Base-by-base conservation (phyloP, 1,140 invertebrate species). In the Sitobion miscanthi region DNA sequence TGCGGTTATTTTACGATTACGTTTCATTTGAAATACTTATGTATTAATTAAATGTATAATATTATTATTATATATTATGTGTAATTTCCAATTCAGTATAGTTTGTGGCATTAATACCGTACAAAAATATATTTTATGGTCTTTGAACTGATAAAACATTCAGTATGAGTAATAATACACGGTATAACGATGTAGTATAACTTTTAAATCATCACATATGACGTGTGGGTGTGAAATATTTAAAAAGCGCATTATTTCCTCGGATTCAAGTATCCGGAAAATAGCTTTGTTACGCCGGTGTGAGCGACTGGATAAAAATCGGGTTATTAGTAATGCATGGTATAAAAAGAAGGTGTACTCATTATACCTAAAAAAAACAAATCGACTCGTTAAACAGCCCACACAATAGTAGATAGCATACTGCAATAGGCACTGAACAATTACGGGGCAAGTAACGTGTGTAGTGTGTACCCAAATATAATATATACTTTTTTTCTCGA, bases 311-410 rank as follows among this genome's bases (percentile, higher is more conserved):
- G 25, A 82, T 54, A 87, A 87, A 93, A 93, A 93, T 89, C 87
- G 45, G 87, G 49, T 54, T 89, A 38, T 89, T 57, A 89, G 87
- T 89, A 57, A 89, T 54, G 52, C 52, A 54, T 25, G 52, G 52
- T 52, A 88, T 52, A 35, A 88, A 57, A 89, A 35, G 35, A 54
- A 57, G 42, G 30, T 38, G 77, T 52, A 49, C 47, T 83, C 90
- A 83, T 52, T 83, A 83, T 47, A 45, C 9, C 83, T 86, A 47
- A 86, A 85, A 85, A 85, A 85, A 92, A 83, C 77, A 86, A 93
- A 93, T 52, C 91, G 49, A 82, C 91, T 49, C 77, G 69, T 92
- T 93, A 85, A 85, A 85, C 62, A 77, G n/a, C 91, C 82, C 91
- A 85, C 38, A 47, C 11, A 9, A 38, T 83, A 17, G 11, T 83